phyloP scores from a whole-genome alignment of 2,888 invertebrate genomes.

The Lasioglossum oenotherae region DNA sequence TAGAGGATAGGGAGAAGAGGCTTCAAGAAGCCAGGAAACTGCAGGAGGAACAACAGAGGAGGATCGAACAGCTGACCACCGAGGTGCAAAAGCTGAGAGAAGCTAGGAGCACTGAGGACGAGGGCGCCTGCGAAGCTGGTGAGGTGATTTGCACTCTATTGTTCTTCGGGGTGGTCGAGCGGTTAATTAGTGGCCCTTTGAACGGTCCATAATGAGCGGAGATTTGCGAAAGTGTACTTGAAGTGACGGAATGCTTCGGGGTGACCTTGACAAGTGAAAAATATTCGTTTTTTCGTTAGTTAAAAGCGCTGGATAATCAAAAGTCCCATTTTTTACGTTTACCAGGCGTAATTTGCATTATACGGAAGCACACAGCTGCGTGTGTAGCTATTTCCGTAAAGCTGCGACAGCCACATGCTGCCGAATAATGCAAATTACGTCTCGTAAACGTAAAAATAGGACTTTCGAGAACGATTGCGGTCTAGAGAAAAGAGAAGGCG shows the following conservation, averaged over 20 bases:
- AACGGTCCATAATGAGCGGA: background rate
- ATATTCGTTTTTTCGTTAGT: too few species aligned
- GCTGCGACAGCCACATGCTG: too few species aligned
- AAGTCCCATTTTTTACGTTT: too few species aligned
- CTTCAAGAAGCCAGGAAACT: slow-evolving; percentile 73
- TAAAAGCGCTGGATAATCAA: too few species aligned
- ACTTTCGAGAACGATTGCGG: too few species aligned
- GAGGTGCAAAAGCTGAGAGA: slow-evolving; percentile 67
- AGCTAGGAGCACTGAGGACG: background rate
- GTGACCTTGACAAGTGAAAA: background rate
- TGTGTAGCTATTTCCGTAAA: too few species aligned
- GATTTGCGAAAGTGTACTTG: background rate
- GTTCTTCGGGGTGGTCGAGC: background rate
- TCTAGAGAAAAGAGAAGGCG: too few species aligned
- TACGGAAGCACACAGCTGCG: too few species aligned
- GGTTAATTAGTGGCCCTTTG: background rate
- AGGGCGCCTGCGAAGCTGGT: slow-evolving; percentile 59
- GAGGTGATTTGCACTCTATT: slow-evolving; percentile 37
- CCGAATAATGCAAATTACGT: too few species aligned
- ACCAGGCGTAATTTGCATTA: too few species aligned
- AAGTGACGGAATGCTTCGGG: background rate
- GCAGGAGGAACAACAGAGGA: slow-evolving; percentile 68
- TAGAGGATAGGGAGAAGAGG: slow-evolving; percentile 67
- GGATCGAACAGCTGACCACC: slow-evolving; percentile 68
- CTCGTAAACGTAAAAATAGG: too few species aligned